These are phyloP conservation scores for Perca fluviatilis DNA, from an alignment of 2,113 vertebrate species.

Conservation along the genomic window DNA sequence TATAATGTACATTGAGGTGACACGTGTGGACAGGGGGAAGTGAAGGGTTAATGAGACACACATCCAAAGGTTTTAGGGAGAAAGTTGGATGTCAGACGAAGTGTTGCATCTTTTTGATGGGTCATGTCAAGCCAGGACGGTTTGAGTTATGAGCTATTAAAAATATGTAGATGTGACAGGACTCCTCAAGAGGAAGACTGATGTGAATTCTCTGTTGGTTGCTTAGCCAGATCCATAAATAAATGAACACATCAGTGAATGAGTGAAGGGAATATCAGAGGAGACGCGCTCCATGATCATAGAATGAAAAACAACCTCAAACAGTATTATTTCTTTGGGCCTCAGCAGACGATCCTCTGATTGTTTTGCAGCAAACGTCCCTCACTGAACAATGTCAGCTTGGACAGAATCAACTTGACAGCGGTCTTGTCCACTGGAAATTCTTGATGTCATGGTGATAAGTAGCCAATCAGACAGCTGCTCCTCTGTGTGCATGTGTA, in stretches of 20 bases:
- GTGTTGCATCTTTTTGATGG: slow-evolving; percentile 72
- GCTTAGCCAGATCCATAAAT: slow-evolving; percentile 79
- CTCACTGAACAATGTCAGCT: slow-evolving; percentile 55
- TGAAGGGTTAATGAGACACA: slow-evolving; percentile 47
- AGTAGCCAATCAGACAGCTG: slow-evolving; percentile 75
- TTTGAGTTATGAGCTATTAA: slow-evolving; percentile 83
- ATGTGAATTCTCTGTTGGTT: slow-evolving; percentile 74
- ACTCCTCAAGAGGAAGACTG: slow-evolving; percentile 72
- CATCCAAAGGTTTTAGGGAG: slow-evolving; percentile 52
- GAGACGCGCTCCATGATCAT: slow-evolving; percentile 72
- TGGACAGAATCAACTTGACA: slow-evolving; percentile 72
- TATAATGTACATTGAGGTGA: background rate
- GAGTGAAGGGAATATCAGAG: slow-evolving; percentile 76
- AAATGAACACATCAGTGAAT: slow-evolving; percentile 78
- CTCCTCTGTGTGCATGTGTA: slow-evolving; percentile 60
- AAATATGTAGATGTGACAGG: slow-evolving; percentile 86
- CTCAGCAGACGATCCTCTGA: slow-evolving; percentile 14
- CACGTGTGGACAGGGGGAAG: background rate
- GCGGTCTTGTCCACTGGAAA: slow-evolving; percentile 56
- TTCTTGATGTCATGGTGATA: slow-evolving; percentile 67
- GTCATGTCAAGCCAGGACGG: slow-evolving; percentile 71
- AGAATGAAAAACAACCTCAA: slow-evolving; percentile 65
- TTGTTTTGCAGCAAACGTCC: slow-evolving; percentile 60
- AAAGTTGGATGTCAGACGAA: slow-evolving; percentile 74
- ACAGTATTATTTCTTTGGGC: slow-evolving; percentile 29